phyloP scores from a whole-genome alignment of 2,797 vertebrate genomes.

The Microctenopoma steveboyesi region DNA sequence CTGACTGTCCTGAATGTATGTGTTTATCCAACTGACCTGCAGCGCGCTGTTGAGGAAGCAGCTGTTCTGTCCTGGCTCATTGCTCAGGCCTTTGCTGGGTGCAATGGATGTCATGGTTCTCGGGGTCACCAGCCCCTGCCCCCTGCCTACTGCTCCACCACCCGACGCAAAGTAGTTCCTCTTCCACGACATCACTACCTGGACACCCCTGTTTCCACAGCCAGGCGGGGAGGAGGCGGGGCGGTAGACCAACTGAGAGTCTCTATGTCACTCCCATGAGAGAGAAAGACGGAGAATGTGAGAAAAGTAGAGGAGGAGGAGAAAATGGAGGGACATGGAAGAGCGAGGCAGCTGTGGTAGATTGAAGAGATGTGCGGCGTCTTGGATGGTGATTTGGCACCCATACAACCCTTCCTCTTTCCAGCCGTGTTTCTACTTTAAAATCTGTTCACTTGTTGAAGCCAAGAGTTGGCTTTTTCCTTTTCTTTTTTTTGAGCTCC shows the following conservation, averaged over 20 bases:
- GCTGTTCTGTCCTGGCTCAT: slow-evolving; percentile 98
- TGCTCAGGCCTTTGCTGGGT: slow-evolving; percentile 97
- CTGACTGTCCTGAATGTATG: slow-evolving; percentile 6
- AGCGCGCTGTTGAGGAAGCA: slow-evolving; percentile 98
- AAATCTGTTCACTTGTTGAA: slow-evolving; percentile 55
- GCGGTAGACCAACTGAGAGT: slow-evolving; percentile 53
- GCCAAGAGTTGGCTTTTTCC: slow-evolving; percentile 52
- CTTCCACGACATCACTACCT: slow-evolving; percentile 94
- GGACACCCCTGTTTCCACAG: slow-evolving; percentile 61
- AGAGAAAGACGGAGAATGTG: slow-evolving; percentile 65
- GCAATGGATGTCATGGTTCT: slow-evolving; percentile 94
- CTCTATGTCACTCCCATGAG: slow-evolving; percentile 82
- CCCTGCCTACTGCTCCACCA: slow-evolving; percentile 81
- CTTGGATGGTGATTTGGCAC: slow-evolving; percentile 66
- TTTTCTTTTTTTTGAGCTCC: slow-evolving; percentile 60
- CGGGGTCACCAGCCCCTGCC: slow-evolving; percentile 92
- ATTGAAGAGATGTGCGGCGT: slow-evolving; percentile 41
- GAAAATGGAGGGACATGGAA: slow-evolving; percentile 18
- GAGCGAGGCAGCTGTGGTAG: slow-evolving; percentile 40
- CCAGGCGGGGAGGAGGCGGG: slow-evolving; percentile 55
- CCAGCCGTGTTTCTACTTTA: slow-evolving; percentile 52
- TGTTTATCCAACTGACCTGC: slow-evolving; percentile 83
- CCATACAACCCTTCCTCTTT: slow-evolving; percentile 69
- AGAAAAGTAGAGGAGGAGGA: slow-evolving; percentile 32
- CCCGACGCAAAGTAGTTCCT: slow-evolving; percentile 96